Base-by-base conservation (phyloP, 2,888 invertebrate genomes). In the Drosophila colorata region DNA sequence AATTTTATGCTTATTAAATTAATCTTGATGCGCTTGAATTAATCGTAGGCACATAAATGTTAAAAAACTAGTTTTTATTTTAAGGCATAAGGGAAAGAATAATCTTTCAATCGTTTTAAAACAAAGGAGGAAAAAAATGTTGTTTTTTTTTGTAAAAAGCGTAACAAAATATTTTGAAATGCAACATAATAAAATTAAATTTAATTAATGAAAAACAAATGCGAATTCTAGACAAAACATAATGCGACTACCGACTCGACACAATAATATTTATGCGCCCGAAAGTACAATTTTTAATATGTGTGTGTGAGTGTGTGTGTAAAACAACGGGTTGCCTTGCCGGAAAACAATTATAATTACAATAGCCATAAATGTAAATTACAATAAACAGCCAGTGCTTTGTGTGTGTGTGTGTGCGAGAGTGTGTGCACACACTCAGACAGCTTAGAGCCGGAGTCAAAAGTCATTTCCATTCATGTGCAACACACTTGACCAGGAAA, bases 341-440 rank as follows among this genome's bases (percentile, higher is more conserved):
- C 56, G 43, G 40, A 68, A 68, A 68, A 63, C 74, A 80, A 83
- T 80, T 83, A 78, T 83, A 86, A 86, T 86, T 74, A 80, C 74
- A 80, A 80, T 72, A 58, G 74, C 64, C 80, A 83, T 83, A 80
- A 83, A 83, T 86, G 86, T 78, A 68, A 83, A 78, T 79, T 80
- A 60, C 64, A 52, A 70, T 63, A 57, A 66, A 58, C 57, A 66
- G 33, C n/a, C n/a, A 28, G 16, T 31, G 33, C 38, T 35, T 47
- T 20, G 37, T 46, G 25, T 18, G 9, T 49, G 9, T 52, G 25
- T 56, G 18, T 25, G 20, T 13, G 48, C 52, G 35, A 31, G 38
- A 13, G 11, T 18, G 44, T 55, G 43, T 35, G 38, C 14, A 14
- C 18, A 16, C 9, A 16, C 20, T 16, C 7, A 25, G 28, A n/a